These are phyloP conservation scores for Hycleus phaleratus DNA, from an alignment of 1,140 invertebrate species.

Conservation along the genomic window DNA sequence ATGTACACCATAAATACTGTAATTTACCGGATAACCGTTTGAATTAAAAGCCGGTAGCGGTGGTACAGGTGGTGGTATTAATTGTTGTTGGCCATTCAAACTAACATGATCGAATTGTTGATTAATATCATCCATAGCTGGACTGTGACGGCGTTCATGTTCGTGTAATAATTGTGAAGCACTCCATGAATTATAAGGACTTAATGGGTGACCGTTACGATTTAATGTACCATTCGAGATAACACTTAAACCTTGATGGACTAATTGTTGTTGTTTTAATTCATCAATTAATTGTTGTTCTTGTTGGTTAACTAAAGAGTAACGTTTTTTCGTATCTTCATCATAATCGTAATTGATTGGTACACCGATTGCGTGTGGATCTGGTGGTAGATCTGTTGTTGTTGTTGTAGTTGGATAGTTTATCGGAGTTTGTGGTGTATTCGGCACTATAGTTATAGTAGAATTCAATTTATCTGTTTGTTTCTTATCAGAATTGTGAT, in stretches of 20 bases:
- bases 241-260: constrained; percentile 35
- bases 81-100: constrained; percentile 33
- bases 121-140: constrained; percentile 32
- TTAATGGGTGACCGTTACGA: constrained; percentile 42
- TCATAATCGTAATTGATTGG: constrained; percentile 39
- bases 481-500: constrained; percentile 28
- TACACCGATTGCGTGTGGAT: constrained; percentile 40
- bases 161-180: constrained; percentile 52
- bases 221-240: constrained; percentile 41
- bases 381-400: constrained; percentile 22
- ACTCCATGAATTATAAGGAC: constrained; percentile 51
- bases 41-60: constrained; percentile 40
- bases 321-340: constrained; percentile 44
- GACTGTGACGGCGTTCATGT: constrained; percentile 49
- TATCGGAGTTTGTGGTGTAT: constrained; percentile 27
- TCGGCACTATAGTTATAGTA: constrained; percentile 39
- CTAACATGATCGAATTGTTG: constrained; percentile 37
- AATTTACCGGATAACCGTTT: constrained; percentile 37
- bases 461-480: constrained; percentile 35
- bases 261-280: constrained; percentile 35
- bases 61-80: constrained; percentile 36
- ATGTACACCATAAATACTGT: constrained; percentile 40
- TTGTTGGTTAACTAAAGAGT: constrained; percentile 43
- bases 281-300: constrained; percentile 41
- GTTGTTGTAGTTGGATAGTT: constrained; percentile 22